Base-by-base conservation (phyloP, 2,888 invertebrate genomes). In the Iphiclides podalirius region DNA sequence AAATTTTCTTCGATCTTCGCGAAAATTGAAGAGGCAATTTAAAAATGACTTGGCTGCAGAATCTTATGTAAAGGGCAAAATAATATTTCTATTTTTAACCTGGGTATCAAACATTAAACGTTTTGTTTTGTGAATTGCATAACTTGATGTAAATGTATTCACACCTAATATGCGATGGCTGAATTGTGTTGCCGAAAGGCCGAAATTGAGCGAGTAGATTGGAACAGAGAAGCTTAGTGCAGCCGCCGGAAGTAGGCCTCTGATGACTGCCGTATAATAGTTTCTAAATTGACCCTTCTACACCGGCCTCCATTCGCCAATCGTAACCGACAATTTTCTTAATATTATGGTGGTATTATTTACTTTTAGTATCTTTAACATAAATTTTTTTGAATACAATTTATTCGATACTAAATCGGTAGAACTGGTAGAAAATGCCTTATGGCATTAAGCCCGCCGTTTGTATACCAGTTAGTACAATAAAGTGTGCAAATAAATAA, bases 171-270 rank as follows among this genome's bases (percentile, higher is more conserved):
- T 66, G 62, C 60, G 58, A 64, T 71, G 67, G 72, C 67, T 78
- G 72, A 81, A 77, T 71, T 58, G 75, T 66, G 67, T 58, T 73
- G 72, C 72, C 81, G 81, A 84, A 83, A 82, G 75, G 69, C 76
- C 73, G 67, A 83, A 85, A 86, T 85, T 73, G 85, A 79, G 80
- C 82, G 76, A 66, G 74, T 72, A 78, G 75, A 82, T 81, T 79
- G 75, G 74, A 81, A 75, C 75, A 80, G 70, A 78, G 72, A 69
- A 78, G 87, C 86, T 86, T 87, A 87, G 86, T 79, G 82, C 86
- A 85, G 74, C 75, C 75, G 79, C 80, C 85, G 86, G 88, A 88
- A 88, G 82, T 83, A 81, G 83, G 85, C 83, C 78, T 85, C 79
- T 81, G 83, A 75, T 83, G 79, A 78, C 84, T 74, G 73, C 73